phyloP scores from a whole-genome alignment of 1,140 invertebrate genomes.

The Ganaspis sp. region DNA sequence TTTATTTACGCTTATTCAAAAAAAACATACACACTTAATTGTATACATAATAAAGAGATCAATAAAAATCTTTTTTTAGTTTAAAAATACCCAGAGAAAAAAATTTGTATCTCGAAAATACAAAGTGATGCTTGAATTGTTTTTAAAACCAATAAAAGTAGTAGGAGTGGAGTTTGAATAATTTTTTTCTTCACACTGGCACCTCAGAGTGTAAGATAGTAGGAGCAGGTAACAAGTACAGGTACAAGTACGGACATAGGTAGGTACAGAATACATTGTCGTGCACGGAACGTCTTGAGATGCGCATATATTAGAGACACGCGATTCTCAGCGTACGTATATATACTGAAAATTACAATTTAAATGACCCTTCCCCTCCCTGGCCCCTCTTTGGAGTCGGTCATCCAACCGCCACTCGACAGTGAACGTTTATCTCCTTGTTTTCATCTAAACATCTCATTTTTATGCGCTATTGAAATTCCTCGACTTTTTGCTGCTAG shows the following conservation, averaged over 20 bases:
- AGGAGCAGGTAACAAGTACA: conserved; percentile 40
- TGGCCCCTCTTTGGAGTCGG: conserved; percentile 47
- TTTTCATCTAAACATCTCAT: conserved; percentile 76
- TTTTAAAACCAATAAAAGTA: not conserved
- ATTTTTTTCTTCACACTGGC: conserved; percentile 43
- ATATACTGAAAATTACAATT: conserved; percentile 74
- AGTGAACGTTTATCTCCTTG: conserved; percentile 68
- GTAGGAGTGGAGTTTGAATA: conserved; percentile 33
- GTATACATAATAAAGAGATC: no score
- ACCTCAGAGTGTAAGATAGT: conserved; percentile 49
- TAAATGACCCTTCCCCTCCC: conserved; percentile 68
- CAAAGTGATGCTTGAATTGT: not conserved
- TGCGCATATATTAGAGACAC: conserved; percentile 75
- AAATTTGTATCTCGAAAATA: no score
- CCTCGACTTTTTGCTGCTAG: conserved; percentile 55
- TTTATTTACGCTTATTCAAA: no score
- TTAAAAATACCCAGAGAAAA: no score
- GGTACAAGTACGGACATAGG: conserved; percentile 49
- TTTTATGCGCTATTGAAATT: conserved; percentile 75
- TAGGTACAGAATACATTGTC: conserved; percentile 59
- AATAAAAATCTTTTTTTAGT: no score
- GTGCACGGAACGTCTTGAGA: conserved; percentile 71
- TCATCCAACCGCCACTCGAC: conserved; percentile 47
- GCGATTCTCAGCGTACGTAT: conserved; percentile 65
- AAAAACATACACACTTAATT: no score